A percentile compares a stretch with the other conserved stretches of the same genome.
Evolutionary conservation across 2,888 invertebrate genomes (phyloP).

Genomic region (Smittia sp.): DNA sequence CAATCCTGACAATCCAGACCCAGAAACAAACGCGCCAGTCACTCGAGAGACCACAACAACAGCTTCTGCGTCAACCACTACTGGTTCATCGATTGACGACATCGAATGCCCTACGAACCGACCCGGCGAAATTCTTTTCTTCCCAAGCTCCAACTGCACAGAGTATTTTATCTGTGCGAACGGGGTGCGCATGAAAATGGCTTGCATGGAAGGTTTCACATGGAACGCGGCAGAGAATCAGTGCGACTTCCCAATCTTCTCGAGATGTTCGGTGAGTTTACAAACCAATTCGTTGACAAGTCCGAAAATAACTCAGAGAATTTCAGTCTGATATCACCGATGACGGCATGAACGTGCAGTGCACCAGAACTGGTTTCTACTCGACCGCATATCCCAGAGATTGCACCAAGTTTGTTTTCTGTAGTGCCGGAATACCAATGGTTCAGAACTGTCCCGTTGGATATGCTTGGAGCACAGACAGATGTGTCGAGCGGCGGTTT

Average conservation of each 20-base stretch:
- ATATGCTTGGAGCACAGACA: constrained; percentile 8
- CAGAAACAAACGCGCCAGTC: constrained; percentile 7
- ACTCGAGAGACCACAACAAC: background rate
- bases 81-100: background rate
- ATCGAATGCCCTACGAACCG: constrained; percentile 27
- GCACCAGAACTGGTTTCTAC: constrained; percentile 24
- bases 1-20: background rate
- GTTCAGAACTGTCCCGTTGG: constrained; percentile 34
- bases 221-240: constrained; percentile 18
- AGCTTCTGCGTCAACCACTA: background rate
- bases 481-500: constrained; percentile 5
- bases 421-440: constrained; percentile 21
- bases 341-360: background rate
- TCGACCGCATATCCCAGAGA: constrained; percentile 25
- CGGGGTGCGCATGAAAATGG: constrained; percentile 16
- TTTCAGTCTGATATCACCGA: background rate
- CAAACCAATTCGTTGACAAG: background rate
- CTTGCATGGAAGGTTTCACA: constrained; percentile 25
- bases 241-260: constrained; percentile 32
- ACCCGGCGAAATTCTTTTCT: constrained; percentile 31
- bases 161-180: constrained; percentile 33
- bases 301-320: too few species aligned
- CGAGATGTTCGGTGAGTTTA: constrained; percentile 33
- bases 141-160: constrained; percentile 25
- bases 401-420: constrained; percentile 28